phyloP scores from a whole-genome alignment of 1,140 invertebrate genomes.

The Drosophila tsacasi region DNA sequence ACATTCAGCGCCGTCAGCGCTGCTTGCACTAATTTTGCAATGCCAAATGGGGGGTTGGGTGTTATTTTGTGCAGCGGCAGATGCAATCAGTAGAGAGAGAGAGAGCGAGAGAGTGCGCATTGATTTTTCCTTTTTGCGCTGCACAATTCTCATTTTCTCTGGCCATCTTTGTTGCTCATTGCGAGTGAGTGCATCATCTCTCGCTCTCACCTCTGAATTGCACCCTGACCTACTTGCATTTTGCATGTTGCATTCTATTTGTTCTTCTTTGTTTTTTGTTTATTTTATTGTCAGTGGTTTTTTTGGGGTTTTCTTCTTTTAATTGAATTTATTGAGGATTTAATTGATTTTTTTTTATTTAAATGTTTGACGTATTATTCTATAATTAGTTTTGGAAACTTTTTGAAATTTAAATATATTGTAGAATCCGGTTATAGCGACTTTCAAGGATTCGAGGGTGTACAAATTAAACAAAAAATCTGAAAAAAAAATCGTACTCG shows the following conservation, averaged over 20 bases:
- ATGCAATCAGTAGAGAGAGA: conserved; percentile 25
- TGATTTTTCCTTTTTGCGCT: conserved; percentile 66
- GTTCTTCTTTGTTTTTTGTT: conserved; percentile 51
- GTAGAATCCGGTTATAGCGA: too few relatives aligned
- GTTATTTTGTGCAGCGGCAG: conserved; percentile 28
- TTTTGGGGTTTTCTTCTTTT: conserved; percentile 24
- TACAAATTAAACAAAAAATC: too few relatives aligned
- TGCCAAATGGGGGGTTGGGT: conserved; percentile 22
- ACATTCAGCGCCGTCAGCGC: conserved; percentile 58
- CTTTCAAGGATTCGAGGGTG: too few relatives aligned
- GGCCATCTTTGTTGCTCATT: conserved; percentile 20
- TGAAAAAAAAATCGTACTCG: too few relatives aligned
- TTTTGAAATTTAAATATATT: too few relatives aligned
- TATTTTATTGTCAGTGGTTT: conserved; percentile 29
- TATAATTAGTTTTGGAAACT: neutral
- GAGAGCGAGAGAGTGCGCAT: conserved; percentile 50
- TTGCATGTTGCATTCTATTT: conserved; percentile 39
- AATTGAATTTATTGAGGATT: conserved; percentile 23
- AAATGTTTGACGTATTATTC: neutral
- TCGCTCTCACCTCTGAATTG: conserved; percentile 42
- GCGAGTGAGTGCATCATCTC: conserved; percentile 25
- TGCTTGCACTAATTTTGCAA: conserved; percentile 73
- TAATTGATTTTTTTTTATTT: conserved; percentile 21
- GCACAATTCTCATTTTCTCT: conserved; percentile 42
- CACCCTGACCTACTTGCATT: conserved; percentile 83